Evolutionary conservation across 2,888 invertebrate species (phyloP).

Genomic region (Chesias legatella): DNA sequence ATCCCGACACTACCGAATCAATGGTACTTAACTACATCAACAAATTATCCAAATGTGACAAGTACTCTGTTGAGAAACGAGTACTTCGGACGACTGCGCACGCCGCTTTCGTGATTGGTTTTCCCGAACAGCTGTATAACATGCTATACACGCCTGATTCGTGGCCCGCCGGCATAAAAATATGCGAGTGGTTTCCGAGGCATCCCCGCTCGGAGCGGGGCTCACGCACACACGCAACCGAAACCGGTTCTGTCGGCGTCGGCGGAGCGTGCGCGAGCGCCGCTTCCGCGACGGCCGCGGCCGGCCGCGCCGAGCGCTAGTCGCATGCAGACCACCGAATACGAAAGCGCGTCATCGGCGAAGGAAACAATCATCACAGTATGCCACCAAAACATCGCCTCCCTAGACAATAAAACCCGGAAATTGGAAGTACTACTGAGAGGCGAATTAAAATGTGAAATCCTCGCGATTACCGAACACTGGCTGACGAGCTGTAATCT

Average conservation of each 20-base stretch:
- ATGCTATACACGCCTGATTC: neutral
- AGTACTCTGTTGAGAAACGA: constrained; percentile 10
- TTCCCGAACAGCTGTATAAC: constrained; percentile 1
- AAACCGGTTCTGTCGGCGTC: neutral
- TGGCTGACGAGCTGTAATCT: constrained; percentile 1
- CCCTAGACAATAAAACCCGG: neutral
- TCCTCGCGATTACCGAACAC: constrained; percentile 8
- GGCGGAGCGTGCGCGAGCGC: neutral
- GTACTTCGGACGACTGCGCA: constrained; percentile 1
- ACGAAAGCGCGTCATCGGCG: neutral
- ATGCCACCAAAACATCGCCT: constrained; percentile 8
- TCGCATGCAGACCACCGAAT: too few species aligned
- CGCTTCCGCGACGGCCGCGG: neutral
- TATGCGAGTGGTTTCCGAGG: constrained; percentile 10
- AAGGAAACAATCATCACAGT: neutral
- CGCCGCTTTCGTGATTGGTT: constrained; percentile 5
- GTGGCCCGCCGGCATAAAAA: constrained; percentile 9
- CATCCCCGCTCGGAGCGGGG: constrained; percentile 8
- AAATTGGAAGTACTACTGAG: constrained; percentile 7
- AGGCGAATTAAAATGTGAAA: constrained; percentile 1
- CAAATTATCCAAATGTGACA: neutral
- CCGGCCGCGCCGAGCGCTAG: neutral
- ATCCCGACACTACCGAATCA: constrained; percentile 4
- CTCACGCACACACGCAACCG: neutral
- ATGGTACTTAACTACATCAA: constrained; percentile 5